Base-by-base conservation (phyloP, 2,888 invertebrate species). In the Heliothis peltigera region DNA sequence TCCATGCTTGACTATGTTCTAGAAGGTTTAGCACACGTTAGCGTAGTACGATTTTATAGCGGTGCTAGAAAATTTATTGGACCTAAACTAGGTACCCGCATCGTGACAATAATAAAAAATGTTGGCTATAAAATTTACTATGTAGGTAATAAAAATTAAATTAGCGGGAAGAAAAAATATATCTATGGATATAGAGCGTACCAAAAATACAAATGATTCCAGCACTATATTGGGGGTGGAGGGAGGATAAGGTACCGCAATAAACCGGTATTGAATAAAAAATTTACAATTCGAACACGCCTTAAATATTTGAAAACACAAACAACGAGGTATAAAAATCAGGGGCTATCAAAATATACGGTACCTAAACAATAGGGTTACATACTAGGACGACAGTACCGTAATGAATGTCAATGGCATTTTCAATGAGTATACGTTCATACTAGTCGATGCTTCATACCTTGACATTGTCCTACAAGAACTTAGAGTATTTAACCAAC, bases 401-500 rank as follows among this genome's bases (percentile, higher is more conserved):
- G 64, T 52, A 64, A 44, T 53, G 78, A 80, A 80, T 80, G 74
- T 71, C 74, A 80, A 78, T 78, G 73, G 28, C 32, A 32, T 32
- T 32, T 32, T 10, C n/a, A n/a, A 32, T 32, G 12, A 32, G 32
- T 32, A n/a, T n/a, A 32, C 12, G 32, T 12, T 32, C 32, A 32
- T 25, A 25, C n/a, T 25, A 6, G 12, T 32, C 10, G 2, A 0
- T 32, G 28, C 47, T 47, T 22, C 19, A 32, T 35, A 42, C 71
- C 70, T 79, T 78, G 80, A 74, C 80, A 80, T 74, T 80, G 79
- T 73, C 78, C 67, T 77, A 74, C 46, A 65, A 25, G 32, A 32
- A 8, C n/a, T n/a, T n/a, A n/a, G n/a, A n/a, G n/a, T n/a, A n/a
- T n/a, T n/a, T n/a, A n/a, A n/a, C n/a, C n/a, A n/a, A n/a, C n/a